A percentile compares a stretch with the other conserved stretches of the same genome.
These are phyloP conservation scores for Pectinophora gossypiella DNA, from an alignment of 1,140 invertebrate genomes.

Conservation along the genomic window DNA sequence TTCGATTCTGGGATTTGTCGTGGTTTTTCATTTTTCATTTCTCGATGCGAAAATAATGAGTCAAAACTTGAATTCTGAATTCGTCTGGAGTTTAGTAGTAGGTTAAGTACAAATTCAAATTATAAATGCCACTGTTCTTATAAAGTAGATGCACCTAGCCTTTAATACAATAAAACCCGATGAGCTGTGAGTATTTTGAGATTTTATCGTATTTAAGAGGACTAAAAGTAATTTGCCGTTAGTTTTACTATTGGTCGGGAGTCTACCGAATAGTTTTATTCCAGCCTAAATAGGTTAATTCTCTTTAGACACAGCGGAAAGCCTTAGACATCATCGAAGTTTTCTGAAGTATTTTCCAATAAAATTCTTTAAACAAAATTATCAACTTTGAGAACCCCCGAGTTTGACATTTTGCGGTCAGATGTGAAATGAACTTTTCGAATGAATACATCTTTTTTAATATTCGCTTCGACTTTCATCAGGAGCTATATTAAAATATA, in stretches of 20 bases:
- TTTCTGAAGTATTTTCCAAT: no score
- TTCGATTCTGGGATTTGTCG: not conserved
- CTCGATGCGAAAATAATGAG: slow-evolving; percentile 14
- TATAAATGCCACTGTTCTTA: slow-evolving; percentile 74
- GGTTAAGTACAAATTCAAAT: slow-evolving; percentile 75
- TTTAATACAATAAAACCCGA: slow-evolving; percentile 73
- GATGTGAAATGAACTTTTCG: no score
- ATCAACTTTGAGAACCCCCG: no score
- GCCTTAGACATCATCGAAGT: slow-evolving; percentile 46
- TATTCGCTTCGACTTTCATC: no score
- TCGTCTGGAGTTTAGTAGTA: slow-evolving; percentile 52
- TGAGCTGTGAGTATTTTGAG: slow-evolving; percentile 74
- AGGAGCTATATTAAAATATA: no score
- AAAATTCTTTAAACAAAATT: no score
- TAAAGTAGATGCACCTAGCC: slow-evolving; percentile 73
- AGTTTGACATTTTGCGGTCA: no score
- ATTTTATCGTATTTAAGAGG: slow-evolving; percentile 74
- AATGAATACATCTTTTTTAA: no score
- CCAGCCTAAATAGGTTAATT: slow-evolving; percentile 68
- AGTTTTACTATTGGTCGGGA: slow-evolving; percentile 65
- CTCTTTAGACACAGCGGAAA: slow-evolving; percentile 45
- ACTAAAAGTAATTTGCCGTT: slow-evolving; percentile 50
- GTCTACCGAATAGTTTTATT: slow-evolving; percentile 61
- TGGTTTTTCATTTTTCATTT: not conserved
- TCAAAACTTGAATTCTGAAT: slow-evolving; percentile 41